Conservation (phyloP, 2,888 invertebrate genomes). For the Poecilobothrus nobilitatus region DNA sequence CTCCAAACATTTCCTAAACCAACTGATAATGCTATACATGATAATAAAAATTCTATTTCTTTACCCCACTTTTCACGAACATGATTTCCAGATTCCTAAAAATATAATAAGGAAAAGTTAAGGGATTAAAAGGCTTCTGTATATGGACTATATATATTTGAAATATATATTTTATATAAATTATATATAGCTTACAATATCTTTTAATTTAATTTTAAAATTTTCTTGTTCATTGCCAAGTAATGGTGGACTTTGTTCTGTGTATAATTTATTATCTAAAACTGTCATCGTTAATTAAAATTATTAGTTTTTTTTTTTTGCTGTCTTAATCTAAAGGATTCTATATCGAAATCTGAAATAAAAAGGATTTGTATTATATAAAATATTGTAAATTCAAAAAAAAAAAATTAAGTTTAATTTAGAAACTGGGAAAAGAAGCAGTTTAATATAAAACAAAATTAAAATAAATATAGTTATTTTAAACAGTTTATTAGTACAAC, state of each 20-base stretch:
- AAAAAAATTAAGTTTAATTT: no score
- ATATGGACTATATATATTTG: no score
- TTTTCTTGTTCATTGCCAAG: background rate
- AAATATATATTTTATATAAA: background rate
- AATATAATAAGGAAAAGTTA: no score
- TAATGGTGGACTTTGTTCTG: background rate
- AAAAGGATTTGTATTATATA: background rate
- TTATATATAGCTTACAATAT: background rate
- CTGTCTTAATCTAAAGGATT: background rate
- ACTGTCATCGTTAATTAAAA: background rate
- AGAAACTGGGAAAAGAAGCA: no score
- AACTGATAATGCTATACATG: conserved; percentile 50
- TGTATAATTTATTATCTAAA: background rate
- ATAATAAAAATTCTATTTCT: conserved; percentile 56
- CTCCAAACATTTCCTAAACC: conserved; percentile 61
- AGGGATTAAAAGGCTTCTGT: no score
- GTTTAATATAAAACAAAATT: no score
- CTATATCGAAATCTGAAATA: background rate
- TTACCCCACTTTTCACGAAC: conserved; percentile 50
- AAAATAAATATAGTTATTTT: no score
- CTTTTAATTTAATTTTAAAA: background rate
- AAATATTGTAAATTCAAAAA: background rate
- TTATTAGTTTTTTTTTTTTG: no score
- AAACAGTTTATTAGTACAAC: no score
- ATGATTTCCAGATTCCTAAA: background rate